These are phyloP conservation scores for Caprella mutica DNA, from an alignment of 2,888 invertebrate genomes.

Conservation along the genomic window DNA sequence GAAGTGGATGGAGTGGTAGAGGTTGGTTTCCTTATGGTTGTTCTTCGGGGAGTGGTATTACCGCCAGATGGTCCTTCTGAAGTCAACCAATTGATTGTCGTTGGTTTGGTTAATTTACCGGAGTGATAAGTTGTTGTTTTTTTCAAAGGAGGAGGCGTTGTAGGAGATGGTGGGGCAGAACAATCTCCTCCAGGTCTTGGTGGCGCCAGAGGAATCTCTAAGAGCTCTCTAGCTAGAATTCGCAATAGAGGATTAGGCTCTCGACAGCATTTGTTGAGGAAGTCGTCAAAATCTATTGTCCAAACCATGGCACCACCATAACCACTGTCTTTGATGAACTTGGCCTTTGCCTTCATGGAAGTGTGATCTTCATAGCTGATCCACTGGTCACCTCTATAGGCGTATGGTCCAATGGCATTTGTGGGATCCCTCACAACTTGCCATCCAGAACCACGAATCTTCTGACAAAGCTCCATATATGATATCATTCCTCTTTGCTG, in stretches of 20 bases:
- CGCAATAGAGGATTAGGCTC: constrained; percentile 66
- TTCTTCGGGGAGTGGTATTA: constrained; percentile 13
- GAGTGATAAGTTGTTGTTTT: constrained; percentile 45
- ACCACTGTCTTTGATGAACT: constrained; percentile 59
- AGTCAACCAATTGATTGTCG: constrained; percentile 14
- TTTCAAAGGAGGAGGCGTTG: constrained; percentile 61
- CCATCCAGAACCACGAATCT: constrained; percentile 34
- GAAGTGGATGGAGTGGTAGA: constrained; percentile 39
- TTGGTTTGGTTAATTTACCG: constrained; percentile 8
- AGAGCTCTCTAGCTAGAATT: constrained; percentile 61
- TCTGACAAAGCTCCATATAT: constrained; percentile 37
- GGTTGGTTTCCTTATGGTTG: constrained; percentile 36
- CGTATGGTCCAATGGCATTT: constrained; percentile 55
- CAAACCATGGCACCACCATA: constrained; percentile 74
- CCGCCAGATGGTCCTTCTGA: constrained; percentile 10
- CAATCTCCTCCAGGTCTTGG: constrained; percentile 47
- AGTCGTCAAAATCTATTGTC: constrained; percentile 81
- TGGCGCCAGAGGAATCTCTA: constrained; percentile 21
- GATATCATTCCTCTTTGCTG: constrained; percentile 38
- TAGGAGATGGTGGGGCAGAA: constrained; percentile 56
- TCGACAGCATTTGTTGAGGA: constrained; percentile 67
- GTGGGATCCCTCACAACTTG: constrained; percentile 36
- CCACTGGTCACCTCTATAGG: constrained; percentile 70
- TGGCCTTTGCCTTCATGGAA: constrained; percentile 38
- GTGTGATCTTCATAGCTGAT: constrained; percentile 80